phyloP scores from a whole-genome alignment of 1,140 invertebrate genomes.

The Ostrea denselamellosa region DNA sequence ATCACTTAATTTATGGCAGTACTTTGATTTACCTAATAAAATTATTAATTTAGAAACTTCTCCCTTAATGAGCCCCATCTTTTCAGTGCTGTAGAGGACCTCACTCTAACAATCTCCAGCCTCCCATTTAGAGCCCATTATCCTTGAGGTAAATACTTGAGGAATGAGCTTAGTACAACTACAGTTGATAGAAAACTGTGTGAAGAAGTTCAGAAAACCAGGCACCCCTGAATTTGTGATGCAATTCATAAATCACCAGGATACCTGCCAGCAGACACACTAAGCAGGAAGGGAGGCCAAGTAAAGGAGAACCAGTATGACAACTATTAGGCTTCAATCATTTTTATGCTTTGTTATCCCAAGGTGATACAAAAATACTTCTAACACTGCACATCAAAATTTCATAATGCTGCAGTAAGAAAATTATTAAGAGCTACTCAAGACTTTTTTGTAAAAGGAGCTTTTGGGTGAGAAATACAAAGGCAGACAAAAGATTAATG shows the following conservation, averaged over 20 bases:
- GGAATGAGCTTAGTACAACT: background rate
- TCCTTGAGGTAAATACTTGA: constrained; percentile 12
- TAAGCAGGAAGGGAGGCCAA: background rate
- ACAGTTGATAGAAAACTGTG: background rate
- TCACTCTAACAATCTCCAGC: constrained; percentile 21
- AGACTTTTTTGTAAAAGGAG: background rate
- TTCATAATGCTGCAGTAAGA: background rate
- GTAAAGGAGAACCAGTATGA: background rate
- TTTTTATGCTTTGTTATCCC: background rate
- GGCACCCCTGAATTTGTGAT: constrained; percentile 27
- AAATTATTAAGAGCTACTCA: background rate
- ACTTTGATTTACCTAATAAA: too few species aligned
- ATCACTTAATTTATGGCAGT: too few species aligned
- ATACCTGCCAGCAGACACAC: constrained; percentile 3
- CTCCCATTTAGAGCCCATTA: constrained; percentile 27
- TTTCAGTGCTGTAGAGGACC: constrained; percentile 30
- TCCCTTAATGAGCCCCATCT: background rate
- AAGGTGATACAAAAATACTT: background rate
- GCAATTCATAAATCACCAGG: constrained; percentile 32
- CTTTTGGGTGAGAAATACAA: background rate
- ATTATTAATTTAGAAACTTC: too few species aligned
- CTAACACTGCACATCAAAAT: background rate
- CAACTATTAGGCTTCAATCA: background rate
- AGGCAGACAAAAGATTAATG: background rate
- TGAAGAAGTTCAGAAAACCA: constrained; percentile 35